Evolutionary conservation across 2,113 vertebrate genomes (phyloP).

Genomic region (Rallus limicola): DNA sequence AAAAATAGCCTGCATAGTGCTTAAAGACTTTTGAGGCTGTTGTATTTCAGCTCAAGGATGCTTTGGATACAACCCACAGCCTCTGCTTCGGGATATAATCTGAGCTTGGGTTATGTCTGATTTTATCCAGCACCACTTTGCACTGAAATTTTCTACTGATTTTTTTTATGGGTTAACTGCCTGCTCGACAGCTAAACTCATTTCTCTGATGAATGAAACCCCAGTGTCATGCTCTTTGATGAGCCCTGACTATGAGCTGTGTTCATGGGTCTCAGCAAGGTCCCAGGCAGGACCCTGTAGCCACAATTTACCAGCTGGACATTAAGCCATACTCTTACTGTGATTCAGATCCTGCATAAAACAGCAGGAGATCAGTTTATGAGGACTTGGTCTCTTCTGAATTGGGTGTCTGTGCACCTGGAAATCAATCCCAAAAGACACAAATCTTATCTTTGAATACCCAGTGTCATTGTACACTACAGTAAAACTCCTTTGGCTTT

Average conservation of each 20-base stretch:
- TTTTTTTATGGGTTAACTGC: neutral
- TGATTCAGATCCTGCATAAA: neutral
- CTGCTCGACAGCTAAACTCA: neutral
- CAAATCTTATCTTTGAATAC: neutral
- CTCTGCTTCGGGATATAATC: neutral
- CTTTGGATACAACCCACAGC: neutral
- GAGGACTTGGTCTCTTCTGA: neutral
- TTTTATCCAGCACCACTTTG: neutral
- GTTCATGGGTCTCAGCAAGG: neutral
- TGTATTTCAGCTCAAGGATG: neutral
- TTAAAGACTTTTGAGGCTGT: neutral
- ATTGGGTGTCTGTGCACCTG: rapidly evolving
- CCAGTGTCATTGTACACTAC: neutral
- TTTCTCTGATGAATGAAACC: neutral
- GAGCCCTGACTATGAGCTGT: neutral
- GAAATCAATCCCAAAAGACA: neutral
- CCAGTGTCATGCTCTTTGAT: neutral
- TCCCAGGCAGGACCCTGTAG: neutral
- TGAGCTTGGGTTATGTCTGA: neutral
- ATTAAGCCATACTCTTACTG: neutral
- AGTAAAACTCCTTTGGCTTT: neutral
- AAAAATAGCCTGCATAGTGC: neutral
- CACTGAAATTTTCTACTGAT: neutral
- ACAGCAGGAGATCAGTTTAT: neutral
- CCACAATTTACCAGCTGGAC: neutral